Evolutionary conservation across 2,797 vertebrate genomes (phyloP), one percentile per base, ranked within the genome.

Genomic region (Enteromius anoplus): DNA sequence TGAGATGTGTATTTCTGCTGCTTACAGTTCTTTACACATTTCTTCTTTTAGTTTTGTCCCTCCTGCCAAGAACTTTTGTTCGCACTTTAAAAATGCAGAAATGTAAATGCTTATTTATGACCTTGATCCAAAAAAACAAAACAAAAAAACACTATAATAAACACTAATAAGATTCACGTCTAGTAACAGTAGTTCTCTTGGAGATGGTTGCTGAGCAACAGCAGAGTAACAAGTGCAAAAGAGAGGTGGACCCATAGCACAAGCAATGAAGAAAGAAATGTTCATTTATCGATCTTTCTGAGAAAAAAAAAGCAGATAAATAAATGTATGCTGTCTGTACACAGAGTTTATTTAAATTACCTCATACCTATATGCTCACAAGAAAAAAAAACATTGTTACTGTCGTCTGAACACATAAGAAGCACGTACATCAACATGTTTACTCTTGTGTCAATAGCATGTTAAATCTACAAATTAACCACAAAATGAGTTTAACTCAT

Each of bases 191-290:
- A 81, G 62, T 70, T 86, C 78, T 85, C 71, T 75, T 81, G 81
- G 69, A 88, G 79, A 85, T 79, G 71, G 85, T 90, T 90, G 83
- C 89, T 86, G 82, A 87, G 89, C 85, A 90, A 90, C 89, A 72
- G 78, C 84, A 78, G 32, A 60, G 84, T 84, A 87, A 81, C 84
- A 82, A 85, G 76, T 80, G 85, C 45, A 83, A 83, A 83, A 72
- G 64, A 75, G 19, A 81, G 69, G 40, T 47, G 47, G 55, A 76
- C 84, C 78, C 42, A 49, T 29, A 78, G n/a, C 76, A 26, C 60
- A 68, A 75, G 42, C 37, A 15, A 37, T 60, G 6, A 55, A 14
- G 78, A 65, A 78, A 23, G 12, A 58, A 65, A 70, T 58, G 11
- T 14, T 15, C 11, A 80, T 81, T 80, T 86, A 82, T 62, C 40